Evolutionary conservation across 2,888 invertebrate genomes (phyloP), one percentile per base, ranked within the genome.

Genomic region (Netelia inedita): DNA sequence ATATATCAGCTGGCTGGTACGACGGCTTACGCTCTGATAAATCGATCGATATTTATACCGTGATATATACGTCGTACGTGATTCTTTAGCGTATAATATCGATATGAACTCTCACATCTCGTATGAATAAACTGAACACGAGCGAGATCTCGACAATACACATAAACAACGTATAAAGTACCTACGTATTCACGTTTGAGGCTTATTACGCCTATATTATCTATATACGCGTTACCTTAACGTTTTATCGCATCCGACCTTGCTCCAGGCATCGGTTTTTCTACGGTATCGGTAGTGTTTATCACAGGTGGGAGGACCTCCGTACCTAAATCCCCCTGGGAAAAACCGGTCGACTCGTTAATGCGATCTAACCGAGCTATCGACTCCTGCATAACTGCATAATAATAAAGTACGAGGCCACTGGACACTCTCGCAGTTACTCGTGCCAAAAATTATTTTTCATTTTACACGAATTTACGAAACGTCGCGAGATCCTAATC

Each of bases 21-120:
- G 69, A 69, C 35, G n/a, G 46, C 46, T 35, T 65, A 46, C 53
- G 53, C 35, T 21, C 50, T 50, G 23, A 69, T 69, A 53, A 69
- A 69, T 53, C 69, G 53, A 69, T 69, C 69, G 50, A 53, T 69
- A n/a, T 19, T 14, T 69, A 53, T 3, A 14, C 14, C 14, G 46
- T 14, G 46, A 46, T 14, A 35, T 35, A 35, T 46, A 14, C 46
- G 46, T 1, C 3, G 14, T 46, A 46, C 3, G 46, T 1, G 46
- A 46, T 14, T 46, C 14, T 11, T 46, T 46, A 14, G 46, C 14
- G 46, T 46, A 14, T 14, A 46, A 46, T 46, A 46, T 46, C 46
- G 14, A 14, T 14, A 46, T 46, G 46, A 46, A 46, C 46, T 46
- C 46, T 46, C 46, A 46, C 46, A 46, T 46, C 46, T 46, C 11